Evolutionary conservation across 2,888 invertebrate genomes (phyloP), one percentile per base, ranked within the genome.

Genomic region (Apotomis turbidana): DNA sequence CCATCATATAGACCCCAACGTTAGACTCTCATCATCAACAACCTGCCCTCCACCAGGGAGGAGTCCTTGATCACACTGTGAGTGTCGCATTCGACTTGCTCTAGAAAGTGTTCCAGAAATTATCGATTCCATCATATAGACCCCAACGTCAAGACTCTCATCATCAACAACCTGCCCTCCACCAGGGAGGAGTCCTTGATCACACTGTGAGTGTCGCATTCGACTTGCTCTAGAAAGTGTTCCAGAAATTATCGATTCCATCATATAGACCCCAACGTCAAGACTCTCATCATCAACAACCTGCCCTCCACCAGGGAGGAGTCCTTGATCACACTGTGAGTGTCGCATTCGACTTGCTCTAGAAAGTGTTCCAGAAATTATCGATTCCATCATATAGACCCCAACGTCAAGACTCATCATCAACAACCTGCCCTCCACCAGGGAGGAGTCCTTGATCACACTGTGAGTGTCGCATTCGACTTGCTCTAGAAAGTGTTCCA

Each of bases 31-130:
- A 86, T 92, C 63, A 89, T 94, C 57, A 89, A 87, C 80, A 89
- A 88, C 74, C 83, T 95, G 76, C 94, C 95, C 13, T 90, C 91
- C 74, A 93, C 94, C 0, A 88, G 90, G 72, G 93, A 94, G 62
- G 92, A 93, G 60, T 89, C 93, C 74, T 83, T 94, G 3, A 90
- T 95, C 13, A 88, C 90, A 52, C 85, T 88, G 95, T 95, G 75
- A 86, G 87, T 81, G 0, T 44, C 0, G 97, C 97, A 81, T 97
- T 97, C 95, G 93, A 96, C 49, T 96, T 96, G 84, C 89, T 96
- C 54, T 96, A 95, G 94, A 79, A 93, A 4, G 88, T 94, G 77
- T 97, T 95, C 87, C 79, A 87, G 51, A 91, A 91, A 5, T 8
- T 8, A 5, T 8, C 5, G 5, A 44, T 44, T 15, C 15, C 66